Base-by-base conservation (phyloP, 2,888 invertebrate genomes). In the Branchellion lobata region DNA sequence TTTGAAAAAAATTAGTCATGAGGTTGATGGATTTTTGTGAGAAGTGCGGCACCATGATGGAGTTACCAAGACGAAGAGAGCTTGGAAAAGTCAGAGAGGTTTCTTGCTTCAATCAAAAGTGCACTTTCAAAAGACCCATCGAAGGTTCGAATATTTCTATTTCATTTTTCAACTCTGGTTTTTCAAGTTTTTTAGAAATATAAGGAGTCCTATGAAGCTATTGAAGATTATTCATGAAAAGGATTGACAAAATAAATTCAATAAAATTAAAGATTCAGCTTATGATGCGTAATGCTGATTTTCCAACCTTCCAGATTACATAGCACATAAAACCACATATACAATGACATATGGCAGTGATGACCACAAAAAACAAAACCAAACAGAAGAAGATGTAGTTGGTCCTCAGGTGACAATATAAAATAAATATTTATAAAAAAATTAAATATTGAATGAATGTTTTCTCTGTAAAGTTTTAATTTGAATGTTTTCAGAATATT, bases 21-120 rank as follows among this genome's bases (percentile, higher is more conserved):
- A 57, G n/a, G n/a, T n/a, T 57, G 3, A 27, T 29, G 31, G 33
- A 31, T 29, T 69, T 69, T 34, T 69, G 69, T 34, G 34, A 69
- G 69, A 69, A 69, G n/a, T 69, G 69, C 29, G 69, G 69, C 14
- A 69, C 69, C 3, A 69, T 69, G 31, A 69, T 69, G 69, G 33
- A 69, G 8, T 21, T 34, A 21, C 69, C 69, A 29, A 29, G 34
- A 8, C 27, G 34, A 69, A 31, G 31, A 69, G 69, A 65, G 65
- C n/a, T 65, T 65, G 8, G 65, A 47, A 47, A 47, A 57, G 21
- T 18, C 11, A 57, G 24, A 57, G 61, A 57, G 3, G 24, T 57
- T 18, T 3, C 61, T 5, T 57, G 61, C 21, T 57, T 57, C n/a
- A 57, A 57, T 57, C 61, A 5, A 3, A 18, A 18, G 21, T 57